Base-by-base conservation (phyloP, 2,797 vertebrate genomes). In the Yasuhikotakia modesta region DNA sequence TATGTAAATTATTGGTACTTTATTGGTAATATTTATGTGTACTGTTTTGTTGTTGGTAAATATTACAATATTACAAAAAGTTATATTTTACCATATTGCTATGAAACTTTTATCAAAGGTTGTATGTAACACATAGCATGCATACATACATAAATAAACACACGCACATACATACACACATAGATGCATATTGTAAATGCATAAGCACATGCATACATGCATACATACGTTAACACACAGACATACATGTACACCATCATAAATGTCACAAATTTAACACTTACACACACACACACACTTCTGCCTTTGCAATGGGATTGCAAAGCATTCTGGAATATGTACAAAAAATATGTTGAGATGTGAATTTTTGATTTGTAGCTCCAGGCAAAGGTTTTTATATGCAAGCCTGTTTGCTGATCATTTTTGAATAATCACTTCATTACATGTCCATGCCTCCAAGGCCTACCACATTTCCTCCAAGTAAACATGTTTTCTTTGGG, bases 401-500 rank as follows among this genome's bases (percentile, higher is more conserved):
- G 88, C 88, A 89, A 89, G 88, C 82, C 73, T 84, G 57, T 80
- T 85, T 84, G 80, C 85, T 92, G 90, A 92, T 93, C 90, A 91
- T 91, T 92, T 90, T 89, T 87, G 90, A 92, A 92, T 92, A 93
- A 94, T 92, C 88, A 92, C 89, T 90, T 88, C 84, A 92, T 93
- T 93, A 93, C 90, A 91, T 85, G 85, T 87, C 84, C 86, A 87
- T 91, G 86, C 92, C 92, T 91, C 88, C 72, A 32, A 89, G 91
- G 88, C 86, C 85, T 80, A 84, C 80, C 73, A 77, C 84, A 80
- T 84, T 87, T 89, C 84, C 81, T 84, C 76, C 86, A 89, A 88
- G 89, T 90, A 89, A 89, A 91, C 88, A 87, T 82, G 82, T 86
- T 89, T 87, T 86, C 88, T 88, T 81, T 85, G 85, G 86, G 89